Conservation (phyloP, 2,797 vertebrate genomes). For the Mus spretus region DNA sequence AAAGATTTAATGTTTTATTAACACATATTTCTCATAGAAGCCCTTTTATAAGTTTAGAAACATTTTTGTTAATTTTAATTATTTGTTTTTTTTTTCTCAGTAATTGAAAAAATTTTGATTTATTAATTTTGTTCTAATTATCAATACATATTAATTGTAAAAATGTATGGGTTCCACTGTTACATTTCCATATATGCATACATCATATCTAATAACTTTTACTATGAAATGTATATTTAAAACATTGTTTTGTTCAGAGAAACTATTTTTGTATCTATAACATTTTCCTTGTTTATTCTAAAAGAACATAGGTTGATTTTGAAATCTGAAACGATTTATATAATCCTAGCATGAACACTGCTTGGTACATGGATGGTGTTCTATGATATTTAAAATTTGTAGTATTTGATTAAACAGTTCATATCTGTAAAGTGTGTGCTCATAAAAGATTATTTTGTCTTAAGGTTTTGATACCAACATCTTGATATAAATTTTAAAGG, state of each 20-base stretch:
- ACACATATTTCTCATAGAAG: neutral
- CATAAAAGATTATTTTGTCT: neutral
- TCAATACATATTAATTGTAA: neutral
- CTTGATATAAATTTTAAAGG: neutral
- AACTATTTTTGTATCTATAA: neutral
- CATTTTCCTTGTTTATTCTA: neutral
- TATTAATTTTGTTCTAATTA: neutral
- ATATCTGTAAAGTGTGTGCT: neutral
- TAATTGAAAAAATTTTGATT: neutral
- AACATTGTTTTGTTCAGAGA: neutral
- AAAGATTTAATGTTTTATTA: conserved; percentile 12
- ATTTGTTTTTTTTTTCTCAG: neutral
- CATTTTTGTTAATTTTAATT: neutral
- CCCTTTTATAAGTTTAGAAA: neutral
- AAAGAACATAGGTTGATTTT: neutral
- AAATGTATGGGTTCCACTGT: neutral
- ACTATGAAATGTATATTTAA: neutral
- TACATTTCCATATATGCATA: neutral
- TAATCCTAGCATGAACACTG: neutral
- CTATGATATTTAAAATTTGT: neutral
- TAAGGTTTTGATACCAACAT: neutral
- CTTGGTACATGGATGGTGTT: neutral
- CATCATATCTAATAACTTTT: neutral
- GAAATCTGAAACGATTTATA: neutral
- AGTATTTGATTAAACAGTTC: neutral